These are phyloP conservation scores for Triplophysa rosa DNA, from an alignment of 2,113 vertebrate species.

Conservation along the genomic window DNA sequence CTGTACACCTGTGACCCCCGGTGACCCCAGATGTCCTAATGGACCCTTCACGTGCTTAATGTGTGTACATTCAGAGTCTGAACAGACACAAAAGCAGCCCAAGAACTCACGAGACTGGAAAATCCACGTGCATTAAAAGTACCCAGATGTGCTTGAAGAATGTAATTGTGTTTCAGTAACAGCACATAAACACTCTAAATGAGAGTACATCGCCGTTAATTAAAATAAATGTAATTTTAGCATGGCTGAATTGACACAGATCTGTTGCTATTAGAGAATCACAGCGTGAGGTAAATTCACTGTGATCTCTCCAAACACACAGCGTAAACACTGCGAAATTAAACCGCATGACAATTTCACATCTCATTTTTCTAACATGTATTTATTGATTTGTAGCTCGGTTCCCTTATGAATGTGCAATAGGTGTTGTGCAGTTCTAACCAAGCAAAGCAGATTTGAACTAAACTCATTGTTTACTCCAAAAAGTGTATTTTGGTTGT, in stretches of 20 bases:
- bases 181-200: conserved; percentile 5
- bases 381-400: not conserved
- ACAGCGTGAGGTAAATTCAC: conserved; percentile 53
- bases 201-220: conserved; percentile 27
- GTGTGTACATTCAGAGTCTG: no score
- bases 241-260: conserved; percentile 63
- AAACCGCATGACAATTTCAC: conserved; percentile 19
- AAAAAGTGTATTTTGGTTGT: no score
- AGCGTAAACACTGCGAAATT: conserved; percentile 1
- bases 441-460: not conserved
- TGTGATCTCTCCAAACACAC: conserved; percentile 13
- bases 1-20: conserved; percentile 11
- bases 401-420: not conserved
- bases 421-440: not conserved
- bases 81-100: not conserved
- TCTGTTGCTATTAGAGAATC: conserved; percentile 49
- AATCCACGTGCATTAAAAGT: not conserved
- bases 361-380: not conserved
- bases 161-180: not conserved
- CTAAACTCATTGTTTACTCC: no score
- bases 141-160: conserved; percentile 9
- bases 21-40: not conserved
- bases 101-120: no score
- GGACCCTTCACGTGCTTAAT: not conserved
- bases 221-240: conserved; percentile 61